Base-by-base conservation (phyloP, 2,113 vertebrate genomes). In the Paralichthys olivaceus region DNA sequence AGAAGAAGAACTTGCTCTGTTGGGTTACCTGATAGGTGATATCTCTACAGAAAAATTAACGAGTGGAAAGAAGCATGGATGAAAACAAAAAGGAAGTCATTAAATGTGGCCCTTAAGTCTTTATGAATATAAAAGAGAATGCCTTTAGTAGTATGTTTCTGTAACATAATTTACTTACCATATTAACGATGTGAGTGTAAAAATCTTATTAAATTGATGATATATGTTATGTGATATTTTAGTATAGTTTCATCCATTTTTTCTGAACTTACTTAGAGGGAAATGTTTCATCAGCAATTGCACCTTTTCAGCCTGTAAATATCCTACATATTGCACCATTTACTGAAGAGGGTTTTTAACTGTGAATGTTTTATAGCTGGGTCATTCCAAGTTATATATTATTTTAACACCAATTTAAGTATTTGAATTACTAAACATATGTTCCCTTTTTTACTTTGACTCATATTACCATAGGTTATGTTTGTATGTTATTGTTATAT, bases 11-110 rank as follows among this genome's bases (percentile, higher is more conserved):
- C 19, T 37, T 3, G 1, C 11, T 43, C 20, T 13, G 5, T 20
- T 20, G 14, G 26, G 56, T 72, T 78, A 64, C 74, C 59, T 80
- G 86, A 71, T 77, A 81, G 75, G 63, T 83, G 75, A 65, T 84
- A 37, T 73, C 55, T 68, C 59, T 60, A 22, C 56, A 23, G 40
- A 51, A 61, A 72, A 63, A 69, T 19, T 7, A 51, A 59, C 28
- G 0, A 72, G n/a, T 47, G 43, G 22, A 59, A 34, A 68, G 51
- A 12, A 56, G 6, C 25, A 34, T 13, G 4, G 25, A 75, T 67
- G 65, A 29, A 75, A 72, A 79, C 17, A 51, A 19, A 17, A 55
- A 56, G 59, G 7, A 83, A 62, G 73, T 60, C 26, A 84, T 69
- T 78, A 84, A 64, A 76, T 81, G 29, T 80, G 65, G 11, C 69